Evolutionary conservation across 2,797 vertebrate genomes (phyloP).

Genomic region (Gadopsis marmoratus): DNA sequence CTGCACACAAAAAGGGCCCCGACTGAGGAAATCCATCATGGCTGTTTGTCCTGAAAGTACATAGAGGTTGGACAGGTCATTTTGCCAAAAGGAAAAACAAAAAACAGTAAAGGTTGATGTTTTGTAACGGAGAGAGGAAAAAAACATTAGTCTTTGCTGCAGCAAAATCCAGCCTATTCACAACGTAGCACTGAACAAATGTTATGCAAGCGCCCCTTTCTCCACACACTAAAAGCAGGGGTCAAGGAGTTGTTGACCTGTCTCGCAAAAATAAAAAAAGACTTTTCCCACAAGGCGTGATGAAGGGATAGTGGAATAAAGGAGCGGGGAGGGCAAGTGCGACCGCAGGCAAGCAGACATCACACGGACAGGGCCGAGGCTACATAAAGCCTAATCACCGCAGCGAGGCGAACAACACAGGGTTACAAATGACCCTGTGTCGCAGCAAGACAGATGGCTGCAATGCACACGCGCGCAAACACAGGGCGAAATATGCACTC

Average conservation of each 20-base stretch:
- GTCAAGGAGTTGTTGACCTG: slow-evolving; percentile 70
- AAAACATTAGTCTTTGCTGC: slow-evolving; percentile 46
- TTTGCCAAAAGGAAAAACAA: slow-evolving; percentile 14
- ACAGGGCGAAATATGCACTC: not conserved
- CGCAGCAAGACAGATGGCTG: slow-evolving; percentile 42
- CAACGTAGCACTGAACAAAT: slow-evolving; percentile 25
- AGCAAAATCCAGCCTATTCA: slow-evolving; percentile 29
- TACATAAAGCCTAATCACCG: slow-evolving; percentile 46
- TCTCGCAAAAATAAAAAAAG: slow-evolving; percentile 11
- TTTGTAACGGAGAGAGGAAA: slow-evolving; percentile 29
- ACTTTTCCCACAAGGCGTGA: slow-evolving; percentile 27
- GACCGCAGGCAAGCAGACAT: slow-evolving; percentile 13
- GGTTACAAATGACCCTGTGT: slow-evolving; percentile 49
- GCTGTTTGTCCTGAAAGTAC: slow-evolving; percentile 33
- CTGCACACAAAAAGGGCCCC: not conserved
- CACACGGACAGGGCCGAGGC: slow-evolving; percentile 23
- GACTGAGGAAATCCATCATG: slow-evolving; percentile 36
- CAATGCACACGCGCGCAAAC: slow-evolving; percentile 5
- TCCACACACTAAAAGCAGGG: slow-evolving; percentile 26
- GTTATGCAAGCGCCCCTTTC: slow-evolving; percentile 59
- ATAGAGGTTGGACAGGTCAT: slow-evolving; percentile 25
- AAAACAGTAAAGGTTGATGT: slow-evolving; percentile 16
- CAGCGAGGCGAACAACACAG: slow-evolving; percentile 26
- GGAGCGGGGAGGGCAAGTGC: not conserved
- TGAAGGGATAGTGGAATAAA: slow-evolving; percentile 23